Evolutionary conservation across 2,797 vertebrate species (phyloP).

Genomic region (Chiloscyllium punctatum): DNA sequence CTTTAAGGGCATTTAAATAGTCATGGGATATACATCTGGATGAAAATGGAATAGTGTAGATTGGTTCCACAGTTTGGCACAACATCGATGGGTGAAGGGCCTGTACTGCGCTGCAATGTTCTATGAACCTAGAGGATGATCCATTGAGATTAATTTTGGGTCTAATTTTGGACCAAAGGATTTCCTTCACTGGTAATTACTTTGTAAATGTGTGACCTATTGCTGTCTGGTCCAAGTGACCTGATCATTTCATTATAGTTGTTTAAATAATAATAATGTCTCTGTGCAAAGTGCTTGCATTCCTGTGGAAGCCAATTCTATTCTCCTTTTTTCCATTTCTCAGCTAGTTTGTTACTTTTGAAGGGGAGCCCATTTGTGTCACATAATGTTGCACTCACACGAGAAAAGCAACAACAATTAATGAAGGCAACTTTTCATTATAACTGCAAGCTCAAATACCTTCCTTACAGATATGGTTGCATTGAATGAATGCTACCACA

Average conservation of each 20-base stretch:
- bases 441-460: neutral
- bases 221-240: neutral
- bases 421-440: neutral
- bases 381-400: neutral
- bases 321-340: neutral
- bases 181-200: neutral
- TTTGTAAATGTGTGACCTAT: neutral
- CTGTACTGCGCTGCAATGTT: too few relatives aligned
- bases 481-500: neutral
- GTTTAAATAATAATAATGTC: neutral
- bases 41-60: too few relatives aligned
- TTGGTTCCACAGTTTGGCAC: too few relatives aligned
- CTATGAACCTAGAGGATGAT: neutral
- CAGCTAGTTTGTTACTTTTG: neutral
- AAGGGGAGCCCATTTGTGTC: neutral
- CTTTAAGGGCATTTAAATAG: too few relatives aligned
- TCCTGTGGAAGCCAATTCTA: neutral
- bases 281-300: neutral
- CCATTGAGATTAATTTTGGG: neutral
- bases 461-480: neutral
- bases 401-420: neutral
- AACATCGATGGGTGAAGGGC: too few relatives aligned
- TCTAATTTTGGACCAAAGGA: neutral
- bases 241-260: neutral
- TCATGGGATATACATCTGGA: too few relatives aligned